Evolutionary conservation across 92 coral and sea anemone species (phyloP), one percentile per base, ranked within the genome.

Genomic region (Phymanthus crucifer): DNA sequence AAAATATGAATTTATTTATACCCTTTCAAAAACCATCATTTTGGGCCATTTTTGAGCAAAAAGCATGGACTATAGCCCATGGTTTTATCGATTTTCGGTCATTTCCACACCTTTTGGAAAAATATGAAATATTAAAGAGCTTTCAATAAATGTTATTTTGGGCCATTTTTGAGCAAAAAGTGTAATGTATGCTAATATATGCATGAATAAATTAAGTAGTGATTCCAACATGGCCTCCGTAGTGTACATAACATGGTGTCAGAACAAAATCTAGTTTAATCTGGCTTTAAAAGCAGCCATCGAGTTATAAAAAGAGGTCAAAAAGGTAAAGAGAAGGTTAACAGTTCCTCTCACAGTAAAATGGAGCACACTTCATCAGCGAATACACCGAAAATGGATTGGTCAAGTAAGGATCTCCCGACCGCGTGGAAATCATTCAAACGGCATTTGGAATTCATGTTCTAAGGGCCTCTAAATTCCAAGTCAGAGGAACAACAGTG

Each of bases 371-470:
- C n/a, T 48, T 19, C 17, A 48, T 48, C n/a, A 3, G 17, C 79
- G 23, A 56, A 75, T 57, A 56, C 79, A 3, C 79, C 79, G 47
- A 13, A 56, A 19, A 75, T 75, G 69, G 47, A 75, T 32, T 75
- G 79, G 89, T 43, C 27, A 11, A 52, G 87, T 16, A 36, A 71
- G 0, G 82, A 80, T 32, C 33, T 85, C 2, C 80, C 81, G 0
- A 48, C 69, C 0, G 84, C 64, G 38, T 81, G 83, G 83, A 78
- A 47, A 46, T 52, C 78, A 40, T 81, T 84, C 78, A 85, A 66
- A 17, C 84, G 70, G 23, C 87, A 80, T 43, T 66, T 82, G 18
- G 66, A 89, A 46, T 85, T 89, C 78, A 80, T 77, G 76, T 89
- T 85, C 46, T 73, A 83, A 40, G 84, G 89, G 24, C 92, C 89